Base-by-base conservation (phyloP, 2,888 invertebrate genomes). In the Colostygia pectinataria region DNA sequence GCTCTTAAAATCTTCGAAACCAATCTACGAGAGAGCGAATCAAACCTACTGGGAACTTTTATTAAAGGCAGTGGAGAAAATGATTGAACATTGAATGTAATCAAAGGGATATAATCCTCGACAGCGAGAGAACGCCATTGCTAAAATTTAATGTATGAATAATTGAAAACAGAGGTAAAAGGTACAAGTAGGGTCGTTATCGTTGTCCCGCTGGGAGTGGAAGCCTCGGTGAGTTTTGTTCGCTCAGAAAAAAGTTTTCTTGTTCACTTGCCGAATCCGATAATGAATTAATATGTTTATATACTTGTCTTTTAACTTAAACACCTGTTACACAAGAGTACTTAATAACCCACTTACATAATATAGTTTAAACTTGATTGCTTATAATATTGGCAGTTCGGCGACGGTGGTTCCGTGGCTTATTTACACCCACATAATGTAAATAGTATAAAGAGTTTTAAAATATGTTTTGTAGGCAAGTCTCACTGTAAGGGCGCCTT, bases 111-210 rank as follows among this genome's bases (percentile, higher is more conserved):
- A 72, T 73, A 74, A 74, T 75, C 71, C 66, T 61, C 53, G 62
- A 59, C 64, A 63, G 66, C 58, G 61, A 63, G 67, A 68, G 65
- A 65, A 61, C 61, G 57, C 63, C 58, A 65, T 59, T 59, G 62
- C 67, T 68, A 66, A 74, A 82, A 78, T 83, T 80, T 76, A 77
- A 80, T 79, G 77, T 79, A 82, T 81, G 83, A 80, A 85, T 84
- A 86, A 85, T 84, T 85, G 81, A 83, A 83, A 80, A 83, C 78
- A 78, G 73, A 79, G 78, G 80, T 77, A 76, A 77, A 76, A 79
- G 77, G 77, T 75, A 76, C 71, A 77, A 80, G 78, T 76, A 78
- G 74, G 77, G 76, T 80, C 80, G 80, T 84, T 83, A 81, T 74
- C 72, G 74, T 59, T 66, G 68, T 68, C 69, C 82, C 78, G 73